Conservation (phyloP, 1,140 invertebrate genomes). For the Colletes latitarsis region DNA sequence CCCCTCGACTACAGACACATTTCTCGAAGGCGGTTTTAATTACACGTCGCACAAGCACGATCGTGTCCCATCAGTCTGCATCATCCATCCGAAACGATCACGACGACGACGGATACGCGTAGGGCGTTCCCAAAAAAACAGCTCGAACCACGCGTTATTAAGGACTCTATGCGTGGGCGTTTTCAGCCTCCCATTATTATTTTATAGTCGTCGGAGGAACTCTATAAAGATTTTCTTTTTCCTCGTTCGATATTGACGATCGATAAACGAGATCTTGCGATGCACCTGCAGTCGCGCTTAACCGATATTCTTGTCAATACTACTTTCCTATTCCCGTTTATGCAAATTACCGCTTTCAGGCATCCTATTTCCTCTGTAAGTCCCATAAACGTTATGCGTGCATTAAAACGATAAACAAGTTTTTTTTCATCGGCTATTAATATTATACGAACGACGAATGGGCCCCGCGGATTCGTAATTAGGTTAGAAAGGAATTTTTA, state of each 20-base stretch:
- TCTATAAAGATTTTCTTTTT: slow-evolving; percentile 2
- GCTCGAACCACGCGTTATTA: slow-evolving; percentile 49
- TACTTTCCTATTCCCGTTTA: slow-evolving; percentile 12
- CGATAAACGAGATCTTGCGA: slow-evolving; percentile 52
- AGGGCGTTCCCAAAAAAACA: slow-evolving; percentile 55
- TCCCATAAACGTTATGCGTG: neutral
- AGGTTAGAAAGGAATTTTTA: slow-evolving; percentile 25
- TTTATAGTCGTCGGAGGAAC: slow-evolving; percentile 44
- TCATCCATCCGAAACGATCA: slow-evolving; percentile 24
- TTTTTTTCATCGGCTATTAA: neutral
- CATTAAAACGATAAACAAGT: slow-evolving; percentile 20
- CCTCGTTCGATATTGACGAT: slow-evolving; percentile 31
- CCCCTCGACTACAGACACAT: slow-evolving; percentile 31
- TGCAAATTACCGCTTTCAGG: slow-evolving; percentile 22
- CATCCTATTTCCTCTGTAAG: neutral
- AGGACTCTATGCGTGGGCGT: slow-evolving; percentile 36
- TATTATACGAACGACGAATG: slow-evolving; percentile 23
- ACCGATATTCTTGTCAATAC: slow-evolving; percentile 3
- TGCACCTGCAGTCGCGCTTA: slow-evolving; percentile 11
- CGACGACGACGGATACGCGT: slow-evolving; percentile 20
- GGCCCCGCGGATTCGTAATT: slow-evolving; percentile 22
- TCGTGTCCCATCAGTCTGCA: neutral
- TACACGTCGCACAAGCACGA: slow-evolving; percentile 52
- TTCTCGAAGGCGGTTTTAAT: slow-evolving; percentile 63
- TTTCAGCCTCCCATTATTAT: slow-evolving; percentile 55